phyloP scores from a whole-genome alignment of 2,888 invertebrate genomes.

The Apotomis turbidana region DNA sequence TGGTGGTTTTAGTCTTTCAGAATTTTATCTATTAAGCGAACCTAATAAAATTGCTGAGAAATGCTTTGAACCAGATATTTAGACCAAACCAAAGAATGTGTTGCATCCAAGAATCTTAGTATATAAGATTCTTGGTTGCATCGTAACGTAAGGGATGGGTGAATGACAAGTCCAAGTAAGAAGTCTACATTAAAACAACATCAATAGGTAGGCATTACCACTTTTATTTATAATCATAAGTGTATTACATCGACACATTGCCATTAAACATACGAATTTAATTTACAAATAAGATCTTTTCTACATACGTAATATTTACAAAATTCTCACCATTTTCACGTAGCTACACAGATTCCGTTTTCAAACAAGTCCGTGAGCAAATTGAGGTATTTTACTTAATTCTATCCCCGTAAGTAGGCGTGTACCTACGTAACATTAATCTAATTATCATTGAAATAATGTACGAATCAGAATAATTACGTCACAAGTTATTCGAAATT shows the following conservation, averaged over 20 bases:
- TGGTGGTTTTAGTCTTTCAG: no score
- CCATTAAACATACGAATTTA: slow-evolving; percentile 72
- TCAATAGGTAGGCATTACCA: slow-evolving; percentile 63
- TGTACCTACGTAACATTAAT: slow-evolving; percentile 35
- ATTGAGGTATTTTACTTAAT: slow-evolving; percentile 53
- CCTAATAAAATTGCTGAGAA: no score
- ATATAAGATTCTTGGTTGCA: no score
- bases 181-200: slow-evolving; percentile 1
- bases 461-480: slow-evolving; percentile 15
- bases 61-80: no score
- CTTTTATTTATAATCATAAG: slow-evolving; percentile 72
- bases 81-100: no score
- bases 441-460: slow-evolving; percentile 31
- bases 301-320: slow-evolving; percentile 70
- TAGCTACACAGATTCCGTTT: slow-evolving; percentile 52
- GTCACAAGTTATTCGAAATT: background rate
- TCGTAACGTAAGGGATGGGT: no score
- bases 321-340: slow-evolving; percentile 62
- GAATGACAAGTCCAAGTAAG: background rate
- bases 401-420: slow-evolving; percentile 55
- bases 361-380: slow-evolving; percentile 64
- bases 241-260: slow-evolving; percentile 82
- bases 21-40: no score
- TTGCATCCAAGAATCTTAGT: no score
- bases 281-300: slow-evolving; percentile 76